Evolutionary conservation across 2,797 vertebrate genomes (phyloP).

Genomic region (Xenopus petersii): DNA sequence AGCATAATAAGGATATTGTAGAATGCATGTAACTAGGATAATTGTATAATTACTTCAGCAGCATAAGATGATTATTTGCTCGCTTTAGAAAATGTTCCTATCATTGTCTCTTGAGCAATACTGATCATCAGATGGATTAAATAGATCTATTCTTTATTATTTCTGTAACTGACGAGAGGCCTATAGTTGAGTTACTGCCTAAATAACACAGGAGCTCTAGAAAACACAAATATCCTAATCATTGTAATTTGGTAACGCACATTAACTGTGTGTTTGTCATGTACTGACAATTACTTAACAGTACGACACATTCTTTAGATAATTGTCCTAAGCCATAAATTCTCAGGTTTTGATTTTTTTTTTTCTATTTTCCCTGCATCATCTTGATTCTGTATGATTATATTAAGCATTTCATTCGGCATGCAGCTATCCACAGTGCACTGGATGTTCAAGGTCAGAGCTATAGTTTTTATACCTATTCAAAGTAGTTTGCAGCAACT

Average conservation of each 20-base stretch:
- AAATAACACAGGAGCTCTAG: neutral
- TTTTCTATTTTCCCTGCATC: constrained; percentile 2
- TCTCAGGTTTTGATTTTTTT: constrained; percentile 11
- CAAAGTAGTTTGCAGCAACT: neutral
- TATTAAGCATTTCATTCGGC: neutral
- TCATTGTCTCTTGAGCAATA: no score
- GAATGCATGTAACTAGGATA: no score
- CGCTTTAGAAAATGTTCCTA: no score
- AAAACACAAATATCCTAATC: constrained; percentile 12
- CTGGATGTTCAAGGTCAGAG: constrained; percentile 9
- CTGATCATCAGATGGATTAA: no score
- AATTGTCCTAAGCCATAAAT: constrained; percentile 1
- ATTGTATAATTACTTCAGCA: no score
- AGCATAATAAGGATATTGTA: no score
- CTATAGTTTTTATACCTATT: constrained; percentile 12
- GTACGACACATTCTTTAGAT: constrained; percentile 1
- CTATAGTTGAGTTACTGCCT: neutral
- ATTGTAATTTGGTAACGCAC: constrained; percentile 1
- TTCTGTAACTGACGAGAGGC: neutral
- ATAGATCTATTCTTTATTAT: neutral
- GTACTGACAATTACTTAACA: constrained; percentile 2
- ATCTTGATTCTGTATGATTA: neutral
- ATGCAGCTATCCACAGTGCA: constrained; percentile 6
- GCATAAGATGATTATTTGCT: no score
- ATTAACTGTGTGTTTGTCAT: constrained; percentile 1